Base-by-base conservation (phyloP, 1,140 invertebrate species). In the Amyelois transitella region DNA sequence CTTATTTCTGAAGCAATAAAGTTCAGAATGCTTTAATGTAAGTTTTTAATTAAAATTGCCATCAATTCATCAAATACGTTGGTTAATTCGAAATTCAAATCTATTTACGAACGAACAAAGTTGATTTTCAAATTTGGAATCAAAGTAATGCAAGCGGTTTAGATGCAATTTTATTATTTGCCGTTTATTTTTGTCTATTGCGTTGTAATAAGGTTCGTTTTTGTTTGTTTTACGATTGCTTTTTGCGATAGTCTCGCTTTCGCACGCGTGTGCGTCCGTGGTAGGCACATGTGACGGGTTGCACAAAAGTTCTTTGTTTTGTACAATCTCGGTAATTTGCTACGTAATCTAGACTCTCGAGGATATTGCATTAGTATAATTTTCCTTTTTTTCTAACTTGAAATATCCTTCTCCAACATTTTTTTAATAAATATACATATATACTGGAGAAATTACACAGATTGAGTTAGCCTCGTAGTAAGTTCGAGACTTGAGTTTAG, bases 301-400 rank as follows among this genome's bases (percentile, higher is more conserved):
- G 45, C 55, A 58, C 47, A 55, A 58, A 62, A 56, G 50, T 51
- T 45, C 60, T 62, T 62, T 62, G 60, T 62, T 62, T 62, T 62
- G 55, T 54, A 45, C 20, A 21, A 53, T 38, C 32, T 51, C 48
- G 25, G 60, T 61, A 61, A 57, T 53, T 49, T 53, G 55, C 38
- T 49, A 51, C 28, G 45, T 57, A 55, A 61, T 53, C 24, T 20
- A 56, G 54, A 20, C 43, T 52, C 43, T 52, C n/a, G 38, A 38
- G 32, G 32, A 38, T 38, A 38, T 38, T 38, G 32, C 32, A 38
- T 38, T 38, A 38, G 32, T 14, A 14, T 38, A 2, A 2, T 38
- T 38, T 38, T 38, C 17, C 28, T 38, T 38, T 38, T 38, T 14
- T 38, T 38, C n/a, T n/a, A n/a, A n/a, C n/a, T n/a, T n/a, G n/a